Evolutionary conservation across 2,797 vertebrate species (phyloP).

Genomic region (Ctenosaura bakeri): DNA sequence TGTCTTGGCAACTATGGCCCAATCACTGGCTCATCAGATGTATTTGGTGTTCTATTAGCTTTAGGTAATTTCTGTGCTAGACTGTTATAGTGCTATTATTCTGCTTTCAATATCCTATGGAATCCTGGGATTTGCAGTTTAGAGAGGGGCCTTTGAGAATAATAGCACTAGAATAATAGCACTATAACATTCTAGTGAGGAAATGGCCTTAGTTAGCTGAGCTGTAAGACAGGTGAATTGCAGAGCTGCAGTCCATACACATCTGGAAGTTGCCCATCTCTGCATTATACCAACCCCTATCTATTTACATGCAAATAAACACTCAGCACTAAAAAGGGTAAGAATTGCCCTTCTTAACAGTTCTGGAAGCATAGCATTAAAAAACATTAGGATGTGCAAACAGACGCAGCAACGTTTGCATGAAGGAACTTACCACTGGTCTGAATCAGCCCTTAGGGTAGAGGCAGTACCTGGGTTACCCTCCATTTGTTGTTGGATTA

Average conservation of each 20-base stretch:
- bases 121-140: too few relatives aligned
- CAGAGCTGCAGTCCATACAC: not conserved
- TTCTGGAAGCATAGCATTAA: not conserved
- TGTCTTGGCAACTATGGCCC: too few relatives aligned
- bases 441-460: not conserved
- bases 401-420: not conserved
- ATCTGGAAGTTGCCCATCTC: not conserved
- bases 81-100: too few relatives aligned
- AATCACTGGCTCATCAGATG: not conserved
- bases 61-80: too few relatives aligned
- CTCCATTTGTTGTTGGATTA: too few relatives aligned
- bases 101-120: too few relatives aligned
- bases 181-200: too few relatives aligned
- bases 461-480: too few relatives aligned
- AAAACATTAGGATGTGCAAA: not conserved
- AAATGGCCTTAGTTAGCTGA: not conserved
- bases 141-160: too few relatives aligned
- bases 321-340: too few relatives aligned
- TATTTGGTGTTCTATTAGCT: not conserved
- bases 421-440: not conserved
- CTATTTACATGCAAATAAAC: not conserved
- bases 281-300: not conserved
- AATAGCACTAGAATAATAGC: too few relatives aligned
- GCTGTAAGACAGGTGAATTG: not conserved
- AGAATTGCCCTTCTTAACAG: not conserved